A percentile compares a stretch with the other conserved stretches of the same genome.
Evolutionary conservation across 2,888 invertebrate genomes (phyloP).

Genomic region (Thymelicus sylvestris): DNA sequence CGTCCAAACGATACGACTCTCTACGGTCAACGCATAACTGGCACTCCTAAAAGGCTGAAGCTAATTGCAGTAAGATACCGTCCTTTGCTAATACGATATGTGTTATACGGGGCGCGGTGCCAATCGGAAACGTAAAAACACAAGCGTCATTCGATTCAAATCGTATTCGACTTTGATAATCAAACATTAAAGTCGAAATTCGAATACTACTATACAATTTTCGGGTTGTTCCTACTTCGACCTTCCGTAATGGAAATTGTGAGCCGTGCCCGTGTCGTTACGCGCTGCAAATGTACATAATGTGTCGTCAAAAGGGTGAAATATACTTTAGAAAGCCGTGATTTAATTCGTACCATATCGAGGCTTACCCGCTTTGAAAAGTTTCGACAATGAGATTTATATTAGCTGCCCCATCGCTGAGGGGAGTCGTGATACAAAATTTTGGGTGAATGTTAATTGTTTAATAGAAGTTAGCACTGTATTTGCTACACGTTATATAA

Average conservation of each 20-base stretch:
- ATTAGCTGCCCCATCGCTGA: conserved; percentile 54
- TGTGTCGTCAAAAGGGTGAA: conserved; percentile 84
- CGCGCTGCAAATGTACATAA: conserved; percentile 83
- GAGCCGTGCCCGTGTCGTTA: conserved; percentile 82
- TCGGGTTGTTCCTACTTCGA: conserved; percentile 66
- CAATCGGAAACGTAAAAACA: conserved; percentile 10
- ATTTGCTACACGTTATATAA: neutral
- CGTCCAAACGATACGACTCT: conserved; percentile 43
- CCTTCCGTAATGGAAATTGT: conserved; percentile 80
- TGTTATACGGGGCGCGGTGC: conserved; percentile 75
- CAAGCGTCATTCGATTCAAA: conserved; percentile 18
- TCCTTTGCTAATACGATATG: conserved; percentile 83
- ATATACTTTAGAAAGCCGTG: conserved; percentile 81
- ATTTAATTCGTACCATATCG: conserved; percentile 71
- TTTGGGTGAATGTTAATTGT: conserved; percentile 21
- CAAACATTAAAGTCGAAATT: conserved; percentile 58
- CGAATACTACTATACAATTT: conserved; percentile 51
- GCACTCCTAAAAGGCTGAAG: conserved; percentile 76
- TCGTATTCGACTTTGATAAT: conserved; percentile 4
- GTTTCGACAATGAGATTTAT: conserved; percentile 70
- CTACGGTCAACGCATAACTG: conserved; percentile 51
- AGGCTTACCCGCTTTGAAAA: conserved; percentile 73
- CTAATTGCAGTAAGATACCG: conserved; percentile 83
- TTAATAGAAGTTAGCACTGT: conserved; percentile 1
- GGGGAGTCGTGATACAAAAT: conserved; percentile 28